Evolutionary conservation across 2,113 vertebrate species (phyloP).

Genomic region (Strix uralensis): DNA sequence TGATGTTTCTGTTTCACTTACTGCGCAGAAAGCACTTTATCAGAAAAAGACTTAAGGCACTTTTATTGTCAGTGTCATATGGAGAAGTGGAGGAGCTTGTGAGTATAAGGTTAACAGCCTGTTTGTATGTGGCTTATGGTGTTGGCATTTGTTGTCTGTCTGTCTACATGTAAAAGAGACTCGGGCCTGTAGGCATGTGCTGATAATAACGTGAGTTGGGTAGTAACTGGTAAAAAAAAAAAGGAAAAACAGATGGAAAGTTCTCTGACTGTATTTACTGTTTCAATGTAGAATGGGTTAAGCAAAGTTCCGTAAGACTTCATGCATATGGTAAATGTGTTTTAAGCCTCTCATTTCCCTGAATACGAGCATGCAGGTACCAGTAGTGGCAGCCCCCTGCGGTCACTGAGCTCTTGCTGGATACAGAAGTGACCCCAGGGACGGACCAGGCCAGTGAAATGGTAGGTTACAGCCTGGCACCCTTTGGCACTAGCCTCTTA

Average conservation of each 20-base stretch:
- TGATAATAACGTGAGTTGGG: not conserved
- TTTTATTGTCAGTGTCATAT: not conserved
- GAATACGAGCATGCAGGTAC: accelerated
- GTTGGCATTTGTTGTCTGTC: not conserved
- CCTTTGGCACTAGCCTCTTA: not conserved
- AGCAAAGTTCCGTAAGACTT: not conserved
- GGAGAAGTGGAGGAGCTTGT: not conserved
- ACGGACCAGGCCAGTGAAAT: not conserved
- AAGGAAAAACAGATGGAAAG: not conserved
- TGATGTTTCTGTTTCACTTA: not conserved
- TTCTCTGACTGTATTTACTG: not conserved
- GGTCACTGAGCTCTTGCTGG: not conserved
- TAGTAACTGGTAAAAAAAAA: not conserved
- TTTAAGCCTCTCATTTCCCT: not conserved
- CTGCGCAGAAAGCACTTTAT: not conserved
- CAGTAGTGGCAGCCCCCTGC: not conserved
- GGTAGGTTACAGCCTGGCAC: not conserved
- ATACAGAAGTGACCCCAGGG: not conserved
- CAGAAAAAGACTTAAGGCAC: not conserved
- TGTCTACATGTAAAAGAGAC: not conserved
- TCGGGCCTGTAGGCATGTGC: not conserved
- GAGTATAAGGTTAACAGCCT: not conserved
- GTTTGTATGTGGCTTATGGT: not conserved
- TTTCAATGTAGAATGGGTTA: not conserved
- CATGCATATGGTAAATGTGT: not conserved